Conservation (phyloP, 2,797 vertebrate species). For the Syngnathus rostellatus region DNA sequence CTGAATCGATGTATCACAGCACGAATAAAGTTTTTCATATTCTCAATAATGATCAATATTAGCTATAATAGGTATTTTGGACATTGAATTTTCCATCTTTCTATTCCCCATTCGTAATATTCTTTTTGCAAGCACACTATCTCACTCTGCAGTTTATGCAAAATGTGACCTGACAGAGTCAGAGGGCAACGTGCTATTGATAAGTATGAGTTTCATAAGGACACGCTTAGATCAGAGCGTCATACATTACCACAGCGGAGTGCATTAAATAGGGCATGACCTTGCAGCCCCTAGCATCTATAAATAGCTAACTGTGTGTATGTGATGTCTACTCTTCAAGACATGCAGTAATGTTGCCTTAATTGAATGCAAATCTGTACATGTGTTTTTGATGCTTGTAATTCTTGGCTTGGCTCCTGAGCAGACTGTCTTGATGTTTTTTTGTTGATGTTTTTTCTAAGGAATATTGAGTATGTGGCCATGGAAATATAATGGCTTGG, state of each 20-base stretch:
- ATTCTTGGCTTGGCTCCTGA: too few relatives aligned
- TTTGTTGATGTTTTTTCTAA: too few relatives aligned
- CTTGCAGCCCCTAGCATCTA: constrained; percentile 31
- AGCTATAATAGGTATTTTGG: neutral
- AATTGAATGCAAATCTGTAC: neutral
- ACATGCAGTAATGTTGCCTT: neutral
- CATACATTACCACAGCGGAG: constrained; percentile 3
- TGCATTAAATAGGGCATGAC: constrained; percentile 39
- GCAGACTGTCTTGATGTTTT: too few relatives aligned
- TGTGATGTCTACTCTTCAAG: neutral
- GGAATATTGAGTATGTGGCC: too few relatives aligned
- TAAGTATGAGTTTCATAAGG: constrained; percentile 20
- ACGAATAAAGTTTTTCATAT: neutral
- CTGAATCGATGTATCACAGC: neutral
- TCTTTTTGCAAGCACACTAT: neutral
- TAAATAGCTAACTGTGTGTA: constrained; percentile 13
- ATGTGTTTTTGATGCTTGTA: neutral
- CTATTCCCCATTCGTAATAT: neutral
- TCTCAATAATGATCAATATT: too few relatives aligned
- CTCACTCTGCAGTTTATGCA: neutral
- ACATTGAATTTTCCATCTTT: neutral
- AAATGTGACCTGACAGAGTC: neutral
- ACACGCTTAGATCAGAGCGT: constrained; percentile 13
- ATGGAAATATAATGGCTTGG: too few relatives aligned
- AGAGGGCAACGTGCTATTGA: constrained; percentile 15